Conservation (phyloP, 2,797 vertebrate genomes). For the Clarias laeviceps region DNA sequence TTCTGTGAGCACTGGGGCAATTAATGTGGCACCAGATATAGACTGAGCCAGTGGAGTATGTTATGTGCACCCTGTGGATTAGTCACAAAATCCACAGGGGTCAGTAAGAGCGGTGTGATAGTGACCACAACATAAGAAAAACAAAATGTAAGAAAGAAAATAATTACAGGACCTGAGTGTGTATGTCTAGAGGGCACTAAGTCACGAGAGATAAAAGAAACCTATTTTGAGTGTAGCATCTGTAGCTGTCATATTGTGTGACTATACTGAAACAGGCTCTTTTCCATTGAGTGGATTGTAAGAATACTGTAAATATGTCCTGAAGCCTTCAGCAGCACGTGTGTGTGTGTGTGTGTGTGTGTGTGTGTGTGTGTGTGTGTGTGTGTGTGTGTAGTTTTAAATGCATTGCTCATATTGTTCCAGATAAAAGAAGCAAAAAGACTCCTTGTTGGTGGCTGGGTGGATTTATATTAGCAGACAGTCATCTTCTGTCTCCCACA, state of each 20-base stretch:
- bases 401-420: constrained; percentile 9
- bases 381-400: constrained; percentile 33
- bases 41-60: too few species aligned
- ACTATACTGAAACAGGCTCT: constrained; percentile 15
- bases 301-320: constrained; percentile 30
- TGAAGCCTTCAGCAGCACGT: constrained; percentile 12
- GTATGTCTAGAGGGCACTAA: background rate
- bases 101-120: background rate
- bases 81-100: background rate
- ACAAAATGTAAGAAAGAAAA: background rate
- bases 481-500: constrained; percentile 35
- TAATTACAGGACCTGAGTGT: background rate
- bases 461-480: constrained; percentile 37
- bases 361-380: background rate
- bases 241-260: constrained; percentile 30
- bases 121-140: background rate
- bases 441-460: constrained; percentile 39
- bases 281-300: constrained; percentile 14
- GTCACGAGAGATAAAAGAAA: constrained; percentile 28
- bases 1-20: background rate
- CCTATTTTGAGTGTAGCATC: constrained; percentile 19
- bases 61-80: background rate
- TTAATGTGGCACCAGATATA: background rate
- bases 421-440: constrained; percentile 42
- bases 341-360: constrained; percentile 16